Evolutionary conservation across 2,888 invertebrate genomes (phyloP).

Genomic region (Arctia plantaginis): DNA sequence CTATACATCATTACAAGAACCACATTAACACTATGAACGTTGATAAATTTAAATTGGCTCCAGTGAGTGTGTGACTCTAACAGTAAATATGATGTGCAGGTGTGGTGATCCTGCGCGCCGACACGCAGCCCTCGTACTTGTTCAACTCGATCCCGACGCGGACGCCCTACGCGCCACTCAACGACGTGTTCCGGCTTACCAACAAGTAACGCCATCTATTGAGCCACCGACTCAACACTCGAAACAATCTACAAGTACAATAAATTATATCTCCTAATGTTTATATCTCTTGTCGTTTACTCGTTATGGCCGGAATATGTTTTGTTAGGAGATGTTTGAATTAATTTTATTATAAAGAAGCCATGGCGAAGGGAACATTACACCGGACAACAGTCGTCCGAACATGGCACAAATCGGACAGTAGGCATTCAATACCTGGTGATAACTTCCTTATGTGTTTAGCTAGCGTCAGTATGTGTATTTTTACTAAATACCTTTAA

Average conservation of each 20-base stretch:
- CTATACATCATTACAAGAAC: not conserved
- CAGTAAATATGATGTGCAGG: conserved; percentile 72
- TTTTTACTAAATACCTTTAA: not conserved
- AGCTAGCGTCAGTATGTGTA: not conserved
- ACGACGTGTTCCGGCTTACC: conserved; percentile 79
- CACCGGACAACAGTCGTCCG: not conserved
- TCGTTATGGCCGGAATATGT: conserved; percentile 36
- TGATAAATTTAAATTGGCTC: not conserved
- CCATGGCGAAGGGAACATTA: not conserved
- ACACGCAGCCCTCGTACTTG: conserved; percentile 88
- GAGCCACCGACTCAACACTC: conserved; percentile 47
- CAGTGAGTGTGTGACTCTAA: not conserved
- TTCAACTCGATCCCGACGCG: conserved; percentile 81
- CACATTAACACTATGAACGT: not conserved
- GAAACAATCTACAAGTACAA: conserved; percentile 71
- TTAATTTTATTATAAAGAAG: conserved; percentile 8
- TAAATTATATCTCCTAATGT: conserved; percentile 47
- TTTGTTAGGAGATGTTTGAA: conserved; percentile 6
- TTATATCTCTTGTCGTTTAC: conserved; percentile 46
- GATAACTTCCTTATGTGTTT: not conserved
- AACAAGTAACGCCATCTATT: conserved; percentile 68
- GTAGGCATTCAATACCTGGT: not conserved
- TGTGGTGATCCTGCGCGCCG: conserved; percentile 93
- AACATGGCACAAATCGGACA: not conserved
- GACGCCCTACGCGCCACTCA: conserved; percentile 81